Base-by-base conservation (phyloP, 2,113 vertebrate genomes). In the Columba livia region DNA sequence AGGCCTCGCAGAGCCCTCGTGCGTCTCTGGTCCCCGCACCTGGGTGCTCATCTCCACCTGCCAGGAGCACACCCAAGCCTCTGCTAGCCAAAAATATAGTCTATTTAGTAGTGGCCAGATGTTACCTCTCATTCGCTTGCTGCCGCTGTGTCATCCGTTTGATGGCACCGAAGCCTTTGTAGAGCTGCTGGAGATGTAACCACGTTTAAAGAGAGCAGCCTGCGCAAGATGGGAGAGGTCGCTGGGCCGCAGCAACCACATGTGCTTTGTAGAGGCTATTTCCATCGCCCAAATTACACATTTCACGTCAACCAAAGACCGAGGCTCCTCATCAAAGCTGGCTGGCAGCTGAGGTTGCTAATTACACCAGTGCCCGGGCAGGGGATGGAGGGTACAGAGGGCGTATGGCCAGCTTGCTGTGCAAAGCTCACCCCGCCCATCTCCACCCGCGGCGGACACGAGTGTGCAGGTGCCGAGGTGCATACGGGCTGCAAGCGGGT, bases 211-310 rank as follows among this genome's bases (percentile, higher is more conserved):
- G 58, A 13, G 84, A 74, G 89, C 74, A 77, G 83, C 60, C 78
- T 89, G 65, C 1, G 5, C 54, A 32, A 87, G 54, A 56, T 1
- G 9, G 90, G 84, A 96, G 91, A 89, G 92, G 91, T 94, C 96
- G 91, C 9, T 1, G 28, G 92, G 73, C 66, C 4, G 2, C 66
- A 65, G 73, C 62, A 57, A 88, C 96, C 94, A 86, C 95, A 87
- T 78, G 79, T 85, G 79, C 92, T 96, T 94, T 96, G 91, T 66
- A 71, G 93, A 95, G 90, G 86, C 96, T 97, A 97, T 97, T 97
- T 97, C 93, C 90, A 89, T 93, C 96, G 16, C 74, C 85, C 79
- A 97, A 97, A 97, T 97, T 96, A 97, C 11, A 96, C 29, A 61
- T 65, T 96, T 70, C 3, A 2, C 86, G 29, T 90, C 86, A 32